Conservation (phyloP, 2,888 invertebrate genomes). For the Pristionchus arcanus region DNA sequence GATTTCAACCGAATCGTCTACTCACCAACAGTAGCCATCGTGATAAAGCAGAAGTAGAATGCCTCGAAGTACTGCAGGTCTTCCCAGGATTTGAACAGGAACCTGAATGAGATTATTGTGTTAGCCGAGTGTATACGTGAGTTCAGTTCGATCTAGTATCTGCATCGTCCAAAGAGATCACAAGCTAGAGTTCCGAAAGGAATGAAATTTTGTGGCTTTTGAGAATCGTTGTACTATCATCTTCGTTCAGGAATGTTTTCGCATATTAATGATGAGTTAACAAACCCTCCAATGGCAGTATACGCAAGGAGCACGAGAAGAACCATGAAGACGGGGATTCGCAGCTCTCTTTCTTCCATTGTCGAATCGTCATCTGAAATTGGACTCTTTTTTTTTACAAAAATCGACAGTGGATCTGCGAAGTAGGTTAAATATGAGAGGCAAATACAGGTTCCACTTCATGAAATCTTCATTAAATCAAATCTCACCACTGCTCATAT, state of each 20-base stretch:
- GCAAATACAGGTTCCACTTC: too few species aligned
- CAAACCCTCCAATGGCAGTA: neutral
- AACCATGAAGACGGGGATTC: constrained; percentile 78
- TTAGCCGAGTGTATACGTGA: too few species aligned
- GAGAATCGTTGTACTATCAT: too few species aligned
- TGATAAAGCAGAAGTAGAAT: constrained; percentile 79
- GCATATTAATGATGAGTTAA: too few species aligned
- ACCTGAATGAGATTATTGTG: neutral
- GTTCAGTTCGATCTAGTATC: too few species aligned
- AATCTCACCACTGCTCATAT: constrained; percentile 63
- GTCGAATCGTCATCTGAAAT: constrained; percentile 62
- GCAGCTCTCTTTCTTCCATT: constrained; percentile 67
- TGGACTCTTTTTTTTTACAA: too few species aligned
- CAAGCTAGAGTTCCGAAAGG: too few species aligned
- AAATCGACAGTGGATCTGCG: too few species aligned
- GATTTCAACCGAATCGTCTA: neutral
- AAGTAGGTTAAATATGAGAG: too few species aligned
- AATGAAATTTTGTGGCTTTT: too few species aligned
- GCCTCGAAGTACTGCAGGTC: constrained; percentile 77
- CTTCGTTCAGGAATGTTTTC: too few species aligned
- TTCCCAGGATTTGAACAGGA: constrained; percentile 77
- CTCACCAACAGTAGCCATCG: constrained; percentile 79
- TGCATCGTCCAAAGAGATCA: neutral
- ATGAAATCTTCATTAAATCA: too few species aligned
- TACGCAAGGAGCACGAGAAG: constrained; percentile 76